Percentiles rank a stretch among this genome's conserved stretches.
These are phyloP conservation scores for Chlorodrepanis virens DNA, from an alignment of 2,113 vertebrate genomes.

Conservation along the genomic window DNA sequence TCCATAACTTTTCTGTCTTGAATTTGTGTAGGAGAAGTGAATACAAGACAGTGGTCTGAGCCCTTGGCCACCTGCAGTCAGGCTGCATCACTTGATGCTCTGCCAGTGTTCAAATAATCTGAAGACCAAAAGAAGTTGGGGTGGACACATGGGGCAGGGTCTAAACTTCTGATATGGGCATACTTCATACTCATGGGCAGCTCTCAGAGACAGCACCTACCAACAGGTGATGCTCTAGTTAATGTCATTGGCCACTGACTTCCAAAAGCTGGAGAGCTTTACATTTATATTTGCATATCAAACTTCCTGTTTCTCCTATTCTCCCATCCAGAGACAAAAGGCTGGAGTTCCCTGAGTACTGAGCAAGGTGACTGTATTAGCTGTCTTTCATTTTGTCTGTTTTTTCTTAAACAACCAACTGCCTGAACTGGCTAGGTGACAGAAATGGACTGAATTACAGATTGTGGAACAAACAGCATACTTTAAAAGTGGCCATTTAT, in stretches of 20 bases:
- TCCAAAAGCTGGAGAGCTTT: neutral
- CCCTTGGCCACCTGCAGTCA: neutral
- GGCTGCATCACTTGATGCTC: neutral
- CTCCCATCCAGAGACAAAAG: neutral
- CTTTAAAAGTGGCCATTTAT: slow-evolving; percentile 31
- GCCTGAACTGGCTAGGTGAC: neutral
- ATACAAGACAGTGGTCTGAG: neutral
- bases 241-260: neutral
- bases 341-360: neutral
- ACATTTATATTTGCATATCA: neutral
- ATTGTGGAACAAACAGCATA: neutral
- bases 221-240: neutral
- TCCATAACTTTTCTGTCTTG: neutral
- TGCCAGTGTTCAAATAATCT: neutral
- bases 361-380: neutral
- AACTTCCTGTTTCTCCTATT: neutral
- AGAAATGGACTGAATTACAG: slow-evolving; percentile 19
- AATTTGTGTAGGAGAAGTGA: neutral
- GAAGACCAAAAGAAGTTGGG: neutral
- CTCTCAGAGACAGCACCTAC: neutral
- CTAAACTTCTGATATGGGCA: neutral
- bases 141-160: neutral
- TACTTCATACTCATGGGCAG: neutral
- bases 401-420: neutral
- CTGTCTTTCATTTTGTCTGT: neutral